phyloP scores from a whole-genome alignment of 2,888 invertebrate species.

The Drosophila macrospina region DNA sequence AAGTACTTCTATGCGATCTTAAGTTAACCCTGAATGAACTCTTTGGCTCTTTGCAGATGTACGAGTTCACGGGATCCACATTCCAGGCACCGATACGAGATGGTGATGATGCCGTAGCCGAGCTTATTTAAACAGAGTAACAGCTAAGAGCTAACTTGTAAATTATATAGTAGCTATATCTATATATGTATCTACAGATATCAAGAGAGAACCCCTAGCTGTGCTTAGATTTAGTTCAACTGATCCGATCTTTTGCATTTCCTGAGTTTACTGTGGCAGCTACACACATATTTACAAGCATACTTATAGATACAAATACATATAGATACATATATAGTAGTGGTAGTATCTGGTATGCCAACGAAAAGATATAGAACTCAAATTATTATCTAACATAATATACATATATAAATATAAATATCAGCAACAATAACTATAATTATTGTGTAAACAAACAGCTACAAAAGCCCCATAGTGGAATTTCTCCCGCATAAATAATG shows the following conservation, averaged over 20 bases:
- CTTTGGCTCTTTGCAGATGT: constrained; percentile 69
- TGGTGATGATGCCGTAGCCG: constrained; percentile 85
- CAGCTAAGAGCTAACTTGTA: constrained; percentile 54
- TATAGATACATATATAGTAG: constrained; percentile 30
- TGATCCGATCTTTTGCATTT: constrained; percentile 64
- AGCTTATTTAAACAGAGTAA: constrained; percentile 81
- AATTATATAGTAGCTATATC: constrained; percentile 65
- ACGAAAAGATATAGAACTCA: constrained; percentile 49
- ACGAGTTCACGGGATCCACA: constrained; percentile 88
- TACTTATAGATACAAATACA: constrained; percentile 36
- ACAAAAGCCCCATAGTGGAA: constrained; percentile 76
- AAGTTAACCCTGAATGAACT: neutral
- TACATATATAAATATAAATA: constrained; percentile 18
- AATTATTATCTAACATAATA: constrained; percentile 36
- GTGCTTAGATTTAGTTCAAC: constrained; percentile 50
- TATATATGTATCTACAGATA: constrained; percentile 37
- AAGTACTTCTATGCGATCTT: constrained; percentile 9
- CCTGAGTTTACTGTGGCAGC: constrained; percentile 43
- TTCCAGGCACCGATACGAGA: constrained; percentile 89
- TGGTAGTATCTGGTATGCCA: constrained; percentile 67
- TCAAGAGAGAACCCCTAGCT: constrained; percentile 26
- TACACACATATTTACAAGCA: constrained; percentile 11
- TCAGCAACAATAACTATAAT: constrained; percentile 20
- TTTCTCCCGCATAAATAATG: constrained; percentile 80
- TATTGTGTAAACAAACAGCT: constrained; percentile 42